Base-by-base conservation (phyloP, 2,888 invertebrate genomes). In the Melikaiella ostensackeni region DNA sequence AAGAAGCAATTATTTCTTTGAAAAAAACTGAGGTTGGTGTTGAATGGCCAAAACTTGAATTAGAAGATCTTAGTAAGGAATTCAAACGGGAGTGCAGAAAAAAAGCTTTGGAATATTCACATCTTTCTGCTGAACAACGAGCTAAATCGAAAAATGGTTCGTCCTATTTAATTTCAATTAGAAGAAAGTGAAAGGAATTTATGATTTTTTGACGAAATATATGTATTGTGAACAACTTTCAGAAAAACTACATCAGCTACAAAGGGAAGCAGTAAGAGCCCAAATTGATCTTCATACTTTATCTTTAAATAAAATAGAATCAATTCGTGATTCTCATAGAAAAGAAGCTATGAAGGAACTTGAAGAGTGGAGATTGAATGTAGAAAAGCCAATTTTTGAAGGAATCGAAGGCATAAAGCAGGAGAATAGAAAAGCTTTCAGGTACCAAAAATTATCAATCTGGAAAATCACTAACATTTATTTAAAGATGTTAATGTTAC, bases 1-100 rank as follows among this genome's bases (percentile, higher is more conserved):
- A 93, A 38, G 92, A 94, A 74, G 94, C 96, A 27, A 89, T 94
- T 21, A 94, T 96, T 87, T 94, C 95, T 88, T 92, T 97, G 77
- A 90, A 92, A 59, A 97, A 97, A 91, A 88, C 87, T 42, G 93
- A 93, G 50, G 89, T 92, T 33, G 88, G 87, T 27, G 19, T 80
- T 0, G 84, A 92, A 75, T 96, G 96, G 96, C 92, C 93, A 21
- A 84, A 81, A 62, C 89, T 96, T 64, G 94, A 87, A 76, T 35
- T 94, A 86, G 92, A 93, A 79, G 89, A 93, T 16, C 86, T 95
- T 59, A 91, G 92, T 0, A 95, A 94, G 87, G 89, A 92, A 38
- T 94, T 94, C 80, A 94, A 94, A 87, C 91, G 92, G 82, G 90
- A 92, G 81, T 84, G 94, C 75, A 94, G 95, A 84, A 92, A 93